phyloP scores from a whole-genome alignment of 2,113 vertebrate genomes.

The Kryptolebias marmoratus region DNA sequence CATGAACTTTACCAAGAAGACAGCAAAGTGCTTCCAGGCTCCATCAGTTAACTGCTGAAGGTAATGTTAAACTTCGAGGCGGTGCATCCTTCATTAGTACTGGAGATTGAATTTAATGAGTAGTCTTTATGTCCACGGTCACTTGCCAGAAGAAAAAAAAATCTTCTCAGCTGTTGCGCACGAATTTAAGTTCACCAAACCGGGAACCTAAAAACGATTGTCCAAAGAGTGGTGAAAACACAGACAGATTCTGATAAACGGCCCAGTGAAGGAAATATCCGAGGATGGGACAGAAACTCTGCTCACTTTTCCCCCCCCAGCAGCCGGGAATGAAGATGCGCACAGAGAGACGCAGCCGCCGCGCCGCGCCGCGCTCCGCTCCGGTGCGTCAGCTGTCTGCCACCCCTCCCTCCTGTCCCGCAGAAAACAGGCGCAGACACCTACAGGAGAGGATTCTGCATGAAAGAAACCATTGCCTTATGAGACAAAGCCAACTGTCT shows the following conservation, averaged over 20 bases:
- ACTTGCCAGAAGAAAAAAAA: neutral
- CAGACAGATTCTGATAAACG: neutral
- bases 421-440: neutral
- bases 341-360: constrained; percentile 10
- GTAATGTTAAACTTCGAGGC: neutral
- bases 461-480: no score
- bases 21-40: constrained; percentile 9
- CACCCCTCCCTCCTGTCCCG: constrained; percentile 17
- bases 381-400: constrained; percentile 64
- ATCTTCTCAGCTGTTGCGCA: constrained; percentile 22
- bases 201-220: neutral
- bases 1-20: constrained; percentile 14
- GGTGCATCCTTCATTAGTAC: constrained; percentile 24
- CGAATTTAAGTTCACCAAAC: neutral
- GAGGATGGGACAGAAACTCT: constrained; percentile 17
- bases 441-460: no score
- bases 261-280: constrained; percentile 3
- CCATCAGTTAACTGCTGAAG: constrained; percentile 27
- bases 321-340: constrained; percentile 67
- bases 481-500: no score
- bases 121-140: neutral
- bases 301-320: constrained; percentile 56
- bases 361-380: constrained; percentile 13
- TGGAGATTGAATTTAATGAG: neutral
- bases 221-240: neutral